Base-by-base conservation (phyloP, 2,797 vertebrate species). In the Pseudochirops cupreus region DNA sequence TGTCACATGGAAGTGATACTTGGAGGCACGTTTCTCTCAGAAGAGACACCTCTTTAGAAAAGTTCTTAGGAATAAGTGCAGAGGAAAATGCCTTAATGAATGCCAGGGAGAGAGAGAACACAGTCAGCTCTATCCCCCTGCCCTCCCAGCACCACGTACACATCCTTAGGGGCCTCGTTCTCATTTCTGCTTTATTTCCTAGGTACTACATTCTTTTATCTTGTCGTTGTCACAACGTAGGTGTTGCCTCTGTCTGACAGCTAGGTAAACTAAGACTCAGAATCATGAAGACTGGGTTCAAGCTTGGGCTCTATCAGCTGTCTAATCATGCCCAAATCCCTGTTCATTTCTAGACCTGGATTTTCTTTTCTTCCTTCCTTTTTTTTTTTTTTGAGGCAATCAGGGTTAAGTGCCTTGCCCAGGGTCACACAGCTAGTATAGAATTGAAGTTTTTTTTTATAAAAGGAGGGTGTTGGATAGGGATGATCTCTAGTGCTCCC, bases 81-180 rank as follows among this genome's bases (percentile, higher is more conserved):
- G 93, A 24, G 97, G 97, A 97, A 97, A 93, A 96, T 98, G 95
- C 93, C 95, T 91, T 93, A 74, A 74, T 97, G 96, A 97, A 90
- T 97, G 96, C 96, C 95, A 96, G 95, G 93, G 91, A 97, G 94
- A 96, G 89, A 96, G 54, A 96, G 91, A 96, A 52, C 92, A 95
- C 95, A 94, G 96, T 96, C 96, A 97, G 95, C 18, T 82, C 18
- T 24, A 46, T 5, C n/a, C 74, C 1, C 3, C 74, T 21, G 26
- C 39, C 9, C 5, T 4, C 39, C 21, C 33, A 33, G 33, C 67
- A 3, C 58, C 58, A 58, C 33, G 10, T 39, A 39, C 10, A 46
- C 39, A 28, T 39, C 21, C 10, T 46, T 21, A 53, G 90, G 18
- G 90, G 29, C 90, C 29, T 91, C 52, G 7, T 91, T 54, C 33